Base-by-base conservation (phyloP, 2,888 invertebrate species). In the Ichneumoninae sp. region DNA sequence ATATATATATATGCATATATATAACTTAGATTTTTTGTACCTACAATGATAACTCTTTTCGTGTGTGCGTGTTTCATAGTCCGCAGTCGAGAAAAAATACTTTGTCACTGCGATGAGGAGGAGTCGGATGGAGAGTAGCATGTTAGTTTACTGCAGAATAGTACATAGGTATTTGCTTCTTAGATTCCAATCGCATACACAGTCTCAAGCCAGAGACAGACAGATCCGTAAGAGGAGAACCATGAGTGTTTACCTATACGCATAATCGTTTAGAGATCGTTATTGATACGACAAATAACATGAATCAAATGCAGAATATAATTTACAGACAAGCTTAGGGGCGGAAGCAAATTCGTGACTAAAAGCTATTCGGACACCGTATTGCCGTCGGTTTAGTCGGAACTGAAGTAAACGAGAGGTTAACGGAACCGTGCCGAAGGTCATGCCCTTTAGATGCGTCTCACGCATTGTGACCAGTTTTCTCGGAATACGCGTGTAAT, bases 31-130 rank as follows among this genome's bases (percentile, higher is more conserved):
- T 54, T 54, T 54, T 16, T 66, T 74, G 72, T 80, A 30, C 47
- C 66, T 66, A 75, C 44, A 69, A 72, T 36, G 44, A 72, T 60
- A 79, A 47, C 77, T 74, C 40, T 10, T 82, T 52, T 66, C 33
- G 47, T 26, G 72, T 57, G 33, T 36, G 69, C 52, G 74, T 78
- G 62, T 66, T 22, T 62, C n/a, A 7, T 74, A 8, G 33, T n/a
- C 6, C 36, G 26, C 71, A 65, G 13, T 69, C 69, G 22, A 69
- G 69, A 36, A 66, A 71, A 26, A 71, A 71, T 13, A n/a, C n/a
- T 65, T 52, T 65, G 26, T 65, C 40, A 13, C 19, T 52, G 19
- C 30, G 30, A 65, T 65, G 13, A 50, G 52, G 62, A 62, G 62
- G 16, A 36, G 44, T 3, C 30, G 36, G 47, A 16, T 44, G 3